These are phyloP conservation scores for Carcinoscorpius rotundicauda DNA, from an alignment of 1,140 invertebrate species.

Conservation along the genomic window DNA sequence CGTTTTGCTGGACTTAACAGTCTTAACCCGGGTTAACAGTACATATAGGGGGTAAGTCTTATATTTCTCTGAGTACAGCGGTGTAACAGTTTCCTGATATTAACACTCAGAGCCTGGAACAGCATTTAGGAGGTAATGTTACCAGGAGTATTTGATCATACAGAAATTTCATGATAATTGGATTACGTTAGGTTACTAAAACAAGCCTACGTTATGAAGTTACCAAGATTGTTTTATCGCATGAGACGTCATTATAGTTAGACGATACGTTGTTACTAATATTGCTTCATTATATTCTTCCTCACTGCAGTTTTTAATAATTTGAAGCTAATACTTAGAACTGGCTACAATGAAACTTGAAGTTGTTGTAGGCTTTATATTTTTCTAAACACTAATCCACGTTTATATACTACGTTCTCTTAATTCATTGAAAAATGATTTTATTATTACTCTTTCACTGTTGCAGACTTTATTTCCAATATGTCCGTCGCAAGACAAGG, in stretches of 20 bases:
- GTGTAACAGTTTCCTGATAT: not conserved
- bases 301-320: not conserved
- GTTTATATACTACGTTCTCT: not conserved
- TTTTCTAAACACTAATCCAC: not conserved
- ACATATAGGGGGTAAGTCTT: not conserved
- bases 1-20: not conserved
- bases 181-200: too few relatives aligned
- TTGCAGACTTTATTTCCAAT: conserved; percentile 52
- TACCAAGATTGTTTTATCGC: too few relatives aligned
- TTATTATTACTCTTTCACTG: not conserved
- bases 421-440: not conserved
- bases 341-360: not conserved
- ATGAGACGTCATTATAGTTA: too few relatives aligned
- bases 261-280: too few relatives aligned
- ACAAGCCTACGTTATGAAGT: too few relatives aligned
- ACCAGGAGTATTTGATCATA: too few relatives aligned
- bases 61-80: not conserved
- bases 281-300: not conserved
- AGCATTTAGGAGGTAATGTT: not conserved
- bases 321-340: not conserved
- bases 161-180: too few relatives aligned
- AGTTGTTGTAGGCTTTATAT: not conserved
- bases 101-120: not conserved
- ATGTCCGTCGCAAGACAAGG: conserved; percentile 48
- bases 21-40: not conserved